Base-by-base conservation (phyloP, 2,113 vertebrate genomes). In the Balaeniceps rex region DNA sequence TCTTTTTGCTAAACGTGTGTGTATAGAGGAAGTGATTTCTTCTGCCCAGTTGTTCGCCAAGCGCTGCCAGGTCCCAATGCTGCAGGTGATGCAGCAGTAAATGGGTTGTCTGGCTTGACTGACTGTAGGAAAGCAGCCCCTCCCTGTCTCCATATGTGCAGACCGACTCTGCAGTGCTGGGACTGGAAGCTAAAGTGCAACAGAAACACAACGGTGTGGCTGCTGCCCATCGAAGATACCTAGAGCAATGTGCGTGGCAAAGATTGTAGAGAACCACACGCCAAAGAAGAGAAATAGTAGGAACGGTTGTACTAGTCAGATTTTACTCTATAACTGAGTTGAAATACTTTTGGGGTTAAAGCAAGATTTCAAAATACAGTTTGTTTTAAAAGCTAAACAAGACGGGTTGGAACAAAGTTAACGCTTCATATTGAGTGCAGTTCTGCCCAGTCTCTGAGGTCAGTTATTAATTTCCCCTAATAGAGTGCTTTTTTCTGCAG, bases 111-210 rank as follows among this genome's bases (percentile, higher is more conserved):
- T 17, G 9, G 24, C 29, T 52, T 49, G 89, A 10, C 11, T 4
- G 22, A 22, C 66, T 26, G 22, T 68, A 16, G 68, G 38, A 19
- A 29, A 49, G 54, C 10, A 63, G 13, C 57, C 11, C 16, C 38
- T 54, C 63, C 26, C 36, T 11, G 4, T 57, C 51, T 52, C 33
- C 1, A 0, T 7, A 17, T 0, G 0, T 38, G 11, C 44, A 46
- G 51, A 34, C 17, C 4, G 3, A 14, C 38, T 44, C 57, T 49
- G 40, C 51, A 38, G 40, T 7, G 19, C 42, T 47, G 36, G 42
- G 24, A 23, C 10, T 8, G 42, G 52, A 54, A 58, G 12, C 52
- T 77, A 3, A n/a, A 47, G 12, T 4, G 10, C 18, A 66, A 29
- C 31, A 57, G 55, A 57, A 63, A 11, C 14, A 12, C 5, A 58